phyloP scores from a whole-genome alignment of 2,888 invertebrate species.

The Chironomus tentans region DNA sequence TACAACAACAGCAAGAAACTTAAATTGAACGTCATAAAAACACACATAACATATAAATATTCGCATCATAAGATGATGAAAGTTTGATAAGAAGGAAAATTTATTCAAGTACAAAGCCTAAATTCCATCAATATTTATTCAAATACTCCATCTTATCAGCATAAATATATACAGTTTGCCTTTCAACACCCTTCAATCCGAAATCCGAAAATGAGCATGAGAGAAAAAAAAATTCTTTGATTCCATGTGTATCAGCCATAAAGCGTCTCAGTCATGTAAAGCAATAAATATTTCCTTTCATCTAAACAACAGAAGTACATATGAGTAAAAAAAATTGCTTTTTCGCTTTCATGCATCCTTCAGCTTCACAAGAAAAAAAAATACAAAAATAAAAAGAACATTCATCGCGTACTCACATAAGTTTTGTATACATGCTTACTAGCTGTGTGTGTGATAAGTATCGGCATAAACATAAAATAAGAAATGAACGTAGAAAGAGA shows the following conservation, averaged over 20 bases:
- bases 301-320: not conserved
- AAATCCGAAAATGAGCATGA: too few relatives aligned
- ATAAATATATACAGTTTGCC: too few relatives aligned
- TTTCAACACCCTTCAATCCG: not conserved
- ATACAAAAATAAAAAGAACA: too few relatives aligned
- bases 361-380: not conserved
- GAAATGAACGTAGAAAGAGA: too few relatives aligned
- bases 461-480: constrained; percentile 2
- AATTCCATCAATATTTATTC: not conserved
- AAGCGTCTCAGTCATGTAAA: not conserved
- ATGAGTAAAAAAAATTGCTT: not conserved
- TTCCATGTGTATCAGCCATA: not conserved
- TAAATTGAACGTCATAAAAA: too few relatives aligned
- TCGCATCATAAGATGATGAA: too few relatives aligned
- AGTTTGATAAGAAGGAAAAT: not conserved
- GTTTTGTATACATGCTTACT: not conserved
- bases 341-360: not conserved
- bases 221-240: not conserved
- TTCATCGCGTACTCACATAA: not conserved
- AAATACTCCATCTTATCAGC: not conserved
- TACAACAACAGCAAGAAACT: too few relatives aligned
- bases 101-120: not conserved
- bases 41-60: too few relatives aligned
- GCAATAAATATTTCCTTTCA: constrained; percentile 2
- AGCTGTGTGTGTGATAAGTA: not conserved